Conservation (phyloP, 2,113 vertebrate genomes). For the Syngnathus typhle region DNA sequence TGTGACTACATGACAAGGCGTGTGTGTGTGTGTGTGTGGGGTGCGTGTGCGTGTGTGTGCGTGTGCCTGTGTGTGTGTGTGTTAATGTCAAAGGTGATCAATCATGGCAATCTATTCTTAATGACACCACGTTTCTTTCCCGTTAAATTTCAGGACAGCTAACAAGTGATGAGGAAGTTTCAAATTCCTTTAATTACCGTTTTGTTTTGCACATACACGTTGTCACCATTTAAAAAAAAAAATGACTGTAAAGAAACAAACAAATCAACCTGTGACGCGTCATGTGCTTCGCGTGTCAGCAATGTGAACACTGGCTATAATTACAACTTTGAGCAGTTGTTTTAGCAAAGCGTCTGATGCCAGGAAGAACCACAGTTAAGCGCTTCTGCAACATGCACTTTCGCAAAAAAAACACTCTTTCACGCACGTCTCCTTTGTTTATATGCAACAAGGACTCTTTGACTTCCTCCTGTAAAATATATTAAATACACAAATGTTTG, state of each 20-base stretch:
- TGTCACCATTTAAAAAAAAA: neutral
- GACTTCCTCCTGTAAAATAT: too few species aligned
- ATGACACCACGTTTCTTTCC: neutral
- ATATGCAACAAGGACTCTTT: neutral
- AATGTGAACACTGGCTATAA: neutral
- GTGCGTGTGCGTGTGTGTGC: too few species aligned
- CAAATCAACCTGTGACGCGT: neutral
- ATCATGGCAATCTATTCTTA: slow-evolving; percentile 1
- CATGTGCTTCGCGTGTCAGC: neutral
- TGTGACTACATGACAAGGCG: neutral
- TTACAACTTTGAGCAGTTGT: neutral
- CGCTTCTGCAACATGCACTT: neutral
- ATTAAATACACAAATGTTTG: too few species aligned
- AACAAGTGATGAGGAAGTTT: neutral
- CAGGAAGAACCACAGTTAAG: neutral
- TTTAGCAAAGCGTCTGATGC: neutral
- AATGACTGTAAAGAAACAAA: neutral
- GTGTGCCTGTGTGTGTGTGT: too few species aligned
- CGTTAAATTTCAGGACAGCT: neutral
- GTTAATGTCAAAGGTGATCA: neutral
- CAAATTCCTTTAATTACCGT: neutral
- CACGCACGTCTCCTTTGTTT: neutral
- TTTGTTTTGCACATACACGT: neutral
- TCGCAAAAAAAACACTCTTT: neutral
- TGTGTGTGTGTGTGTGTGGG: neutral